Evolutionary conservation across 1,140 invertebrate species (phyloP).

Genomic region (Orius insidiosus): DNA sequence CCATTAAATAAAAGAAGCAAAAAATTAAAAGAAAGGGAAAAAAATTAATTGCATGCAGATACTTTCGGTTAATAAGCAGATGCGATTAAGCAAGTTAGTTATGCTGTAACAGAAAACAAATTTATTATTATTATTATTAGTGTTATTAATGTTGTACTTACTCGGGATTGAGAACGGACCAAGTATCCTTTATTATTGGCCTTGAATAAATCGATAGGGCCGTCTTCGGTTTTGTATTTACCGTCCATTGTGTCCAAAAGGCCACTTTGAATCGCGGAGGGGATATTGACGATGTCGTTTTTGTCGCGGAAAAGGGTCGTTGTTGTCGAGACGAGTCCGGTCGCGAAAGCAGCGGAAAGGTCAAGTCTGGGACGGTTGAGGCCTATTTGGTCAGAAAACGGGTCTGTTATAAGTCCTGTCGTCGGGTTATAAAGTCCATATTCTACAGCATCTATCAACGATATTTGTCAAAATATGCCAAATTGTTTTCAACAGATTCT

Average conservation of each 20-base stretch:
- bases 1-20: slow-evolving; percentile 8
- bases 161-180: slow-evolving; percentile 76
- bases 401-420: slow-evolving; percentile 61
- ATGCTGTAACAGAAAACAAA: too few species aligned
- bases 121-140: neutral
- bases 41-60: slow-evolving; percentile 6
- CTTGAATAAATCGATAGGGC: slow-evolving; percentile 63
- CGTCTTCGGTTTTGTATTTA: slow-evolving; percentile 42
- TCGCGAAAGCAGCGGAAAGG: slow-evolving; percentile 54
- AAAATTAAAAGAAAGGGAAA: neutral
- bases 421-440: slow-evolving; percentile 67
- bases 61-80: neutral
- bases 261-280: slow-evolving; percentile 55
- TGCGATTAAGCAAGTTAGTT: too few species aligned
- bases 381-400: slow-evolving; percentile 45
- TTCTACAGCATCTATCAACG: slow-evolving; percentile 62
- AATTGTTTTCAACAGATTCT: slow-evolving; percentile 53
- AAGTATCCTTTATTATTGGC: slow-evolving; percentile 73
- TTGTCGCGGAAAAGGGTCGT: slow-evolving; percentile 45
- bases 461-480: slow-evolving; percentile 60
- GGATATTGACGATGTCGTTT: slow-evolving; percentile 57
- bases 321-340: slow-evolving; percentile 66
- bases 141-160: slow-evolving; percentile 38
- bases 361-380: slow-evolving; percentile 50
- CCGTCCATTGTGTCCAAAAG: slow-evolving; percentile 58